Conservation (phyloP, 2,797 vertebrate genomes). For the Acropternis orthonyx region DNA sequence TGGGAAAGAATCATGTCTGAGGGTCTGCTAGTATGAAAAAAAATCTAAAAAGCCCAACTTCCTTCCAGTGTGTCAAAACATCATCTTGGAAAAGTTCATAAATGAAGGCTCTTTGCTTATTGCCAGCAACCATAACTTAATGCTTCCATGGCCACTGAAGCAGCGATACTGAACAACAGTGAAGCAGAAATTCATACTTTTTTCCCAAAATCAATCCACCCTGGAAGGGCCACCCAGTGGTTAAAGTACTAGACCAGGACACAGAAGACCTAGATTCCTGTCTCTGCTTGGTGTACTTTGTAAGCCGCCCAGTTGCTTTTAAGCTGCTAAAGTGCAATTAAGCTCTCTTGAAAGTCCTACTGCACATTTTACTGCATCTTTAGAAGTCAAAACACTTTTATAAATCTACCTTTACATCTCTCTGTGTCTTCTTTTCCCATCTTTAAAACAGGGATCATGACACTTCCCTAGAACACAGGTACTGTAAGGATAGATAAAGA, state of each 20-base stretch:
- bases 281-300: background rate
- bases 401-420: conserved; percentile 52
- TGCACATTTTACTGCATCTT: conserved; percentile 45
- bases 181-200: background rate
- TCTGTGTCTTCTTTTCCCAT: conserved; percentile 43
- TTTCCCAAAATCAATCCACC: background rate
- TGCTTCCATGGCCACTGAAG: background rate
- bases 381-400: conserved; percentile 67
- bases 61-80: background rate
- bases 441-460: conserved; percentile 57
- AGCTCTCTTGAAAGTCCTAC: conserved; percentile 54
- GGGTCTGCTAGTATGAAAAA: background rate
- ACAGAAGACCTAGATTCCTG: background rate
- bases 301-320: background rate
- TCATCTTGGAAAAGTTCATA: background rate
- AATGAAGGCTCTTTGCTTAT: background rate
- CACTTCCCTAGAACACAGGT: conserved; percentile 41
- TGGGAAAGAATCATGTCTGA: background rate
- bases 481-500: conserved; percentile 34
- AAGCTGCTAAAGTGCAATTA: conserved; percentile 51
- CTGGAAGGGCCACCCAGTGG: background rate
- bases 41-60: background rate
- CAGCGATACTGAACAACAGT: background rate
- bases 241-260: background rate
- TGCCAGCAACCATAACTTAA: background rate